Evolutionary conservation across 2,888 invertebrate genomes (phyloP).

Genomic region (Dasysyrphus albostriatus): DNA sequence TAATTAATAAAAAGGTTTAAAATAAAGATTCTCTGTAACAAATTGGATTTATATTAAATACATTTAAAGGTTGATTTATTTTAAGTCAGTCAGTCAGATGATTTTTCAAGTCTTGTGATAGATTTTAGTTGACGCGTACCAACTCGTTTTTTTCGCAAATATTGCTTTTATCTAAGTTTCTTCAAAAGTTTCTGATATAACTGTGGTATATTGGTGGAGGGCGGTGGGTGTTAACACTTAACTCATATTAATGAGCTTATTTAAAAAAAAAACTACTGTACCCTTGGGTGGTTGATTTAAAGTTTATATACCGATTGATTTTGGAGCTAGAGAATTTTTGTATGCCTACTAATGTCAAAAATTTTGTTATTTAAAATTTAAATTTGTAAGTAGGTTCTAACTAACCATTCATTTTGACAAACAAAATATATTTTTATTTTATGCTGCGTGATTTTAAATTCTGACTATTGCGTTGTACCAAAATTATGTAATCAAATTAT

Average conservation of each 20-base stretch:
- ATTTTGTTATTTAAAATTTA: too few relatives aligned
- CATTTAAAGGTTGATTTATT: neutral
- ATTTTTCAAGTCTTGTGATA: constrained; percentile 58
- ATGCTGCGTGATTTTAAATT: too few relatives aligned
- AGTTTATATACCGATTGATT: neutral
- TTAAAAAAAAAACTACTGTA: neutral
- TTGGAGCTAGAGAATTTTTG: neutral
- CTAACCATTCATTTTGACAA: too few relatives aligned
- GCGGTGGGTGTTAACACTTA: neutral
- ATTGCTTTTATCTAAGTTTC: constrained; percentile 37
- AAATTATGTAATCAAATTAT: too few relatives aligned
- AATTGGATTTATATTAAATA: neutral
- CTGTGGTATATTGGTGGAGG: neutral
- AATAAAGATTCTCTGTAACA: neutral
- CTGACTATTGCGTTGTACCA: too few relatives aligned
- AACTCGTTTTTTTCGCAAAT: neutral
- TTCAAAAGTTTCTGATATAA: constrained; percentile 33
- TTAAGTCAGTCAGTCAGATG: constrained; percentile 30
- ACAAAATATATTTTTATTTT: too few relatives aligned
- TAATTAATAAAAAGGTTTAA: neutral
- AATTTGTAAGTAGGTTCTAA: too few relatives aligned
- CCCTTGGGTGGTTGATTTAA: neutral
- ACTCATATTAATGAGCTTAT: neutral
- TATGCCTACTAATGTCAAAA: too few relatives aligned
- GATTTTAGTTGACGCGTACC: constrained; percentile 40